Base-by-base conservation (phyloP, 2,888 invertebrate genomes). In the Epinotia demarniana region DNA sequence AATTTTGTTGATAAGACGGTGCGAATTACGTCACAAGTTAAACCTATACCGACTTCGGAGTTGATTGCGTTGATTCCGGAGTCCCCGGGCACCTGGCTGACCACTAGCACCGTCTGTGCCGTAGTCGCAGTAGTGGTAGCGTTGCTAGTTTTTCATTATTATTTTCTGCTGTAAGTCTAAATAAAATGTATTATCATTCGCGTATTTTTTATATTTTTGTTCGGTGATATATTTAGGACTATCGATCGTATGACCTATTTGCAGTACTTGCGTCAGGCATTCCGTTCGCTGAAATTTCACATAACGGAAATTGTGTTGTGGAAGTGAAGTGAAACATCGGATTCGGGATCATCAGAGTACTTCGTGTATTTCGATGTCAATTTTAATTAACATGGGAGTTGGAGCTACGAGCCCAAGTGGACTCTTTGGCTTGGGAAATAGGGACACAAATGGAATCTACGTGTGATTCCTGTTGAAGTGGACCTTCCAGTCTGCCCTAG, bases 321-420 rank as follows among this genome's bases (percentile, higher is more conserved):
- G 13, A 60, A 27, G 23, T 23, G 13, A 60, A 27, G 23, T 23
- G 60, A 23, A 60, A 23, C 27, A 43, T 33, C 53, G 27, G 57
- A 33, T 43, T 39, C 57, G 19, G 57, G 18, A n/a, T 57, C 27
- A 6, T 12, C 63, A 3, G 64, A 49, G n/a, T 53, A 53, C 53
- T 27, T 70, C 19, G 16, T 39, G 8, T 43, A 39, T 23, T 62
- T 43, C 23, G 8, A n/a, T 64, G 23, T 27, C 13, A 64, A 33
- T 72, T 49, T 72, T 58, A 72, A 72, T 64, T 58, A 46, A 66
- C 27, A 18, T 64, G 27, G 43, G 46, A 57, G 64, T 72, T 46
- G 11, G 3, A 43, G 11, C 55, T 55, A 3, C 3, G 2, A 12
- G 19, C 6, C 16, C 33, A 55, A 19, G 2, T 27, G 16, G 18